Evolutionary conservation across 2,888 invertebrate genomes (phyloP), one percentile per base, ranked within the genome.

Genomic region (Brassicogethes aeneus): DNA sequence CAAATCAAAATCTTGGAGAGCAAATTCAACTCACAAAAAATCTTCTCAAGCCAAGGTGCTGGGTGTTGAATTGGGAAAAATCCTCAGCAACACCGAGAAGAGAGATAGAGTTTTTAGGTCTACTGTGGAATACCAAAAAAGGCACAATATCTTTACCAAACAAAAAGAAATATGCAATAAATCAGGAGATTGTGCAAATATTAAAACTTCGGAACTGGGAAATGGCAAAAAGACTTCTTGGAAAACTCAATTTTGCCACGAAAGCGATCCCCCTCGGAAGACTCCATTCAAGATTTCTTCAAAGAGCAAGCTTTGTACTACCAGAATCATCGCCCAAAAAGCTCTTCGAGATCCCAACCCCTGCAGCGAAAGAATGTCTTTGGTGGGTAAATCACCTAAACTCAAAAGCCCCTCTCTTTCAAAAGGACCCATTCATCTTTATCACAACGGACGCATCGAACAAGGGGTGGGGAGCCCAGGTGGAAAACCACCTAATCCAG

Each of bases 381-480:
- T 40, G 40, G 40, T 40, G 40, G 40, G 10, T 40, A 3, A 3
- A 37, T 13, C 36, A 37, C 37, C n/a, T 40, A 14, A 14, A 17
- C 14, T 13, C 5, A 8, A 16, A 14, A 7, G 3, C 15, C 2
- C 12, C 2, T 15, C 13, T 38, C 8, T 40, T 40, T n/a, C n/a
- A n/a, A n/a, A n/a, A n/a, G n/a, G n/a, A n/a, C n/a, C n/a, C n/a
- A n/a, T n/a, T n/a, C n/a, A n/a, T n/a, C n/a, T n/a, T n/a, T n/a
- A n/a, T 41, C 13, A 39, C 38, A 8, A 40, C 41, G 38, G 38
- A 41, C 31, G 38, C 38, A 13, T 41, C 41, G 14, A 34, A 50
- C 16, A 10, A 15, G 12, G 51, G 47, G n/a, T 50, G 51, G 50
- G 50, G 48, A 15, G 40, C 50, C 2, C 44, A 43, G 5, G 10